Conservation (phyloP, 2,888 invertebrate genomes). For the Orthonychiurus folsomi region DNA sequence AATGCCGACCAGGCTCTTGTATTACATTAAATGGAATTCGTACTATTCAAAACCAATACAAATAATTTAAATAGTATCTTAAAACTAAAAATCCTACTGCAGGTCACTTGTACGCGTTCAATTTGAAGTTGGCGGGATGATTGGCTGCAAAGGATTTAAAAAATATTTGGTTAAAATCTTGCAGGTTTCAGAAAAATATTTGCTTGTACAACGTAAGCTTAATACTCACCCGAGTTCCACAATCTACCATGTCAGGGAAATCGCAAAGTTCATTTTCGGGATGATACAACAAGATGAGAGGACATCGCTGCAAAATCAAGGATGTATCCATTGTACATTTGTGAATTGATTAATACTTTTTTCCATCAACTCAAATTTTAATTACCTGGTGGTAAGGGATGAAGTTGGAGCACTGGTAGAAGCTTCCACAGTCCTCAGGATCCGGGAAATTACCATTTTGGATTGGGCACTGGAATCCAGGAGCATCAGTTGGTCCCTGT, state of each 20-base stretch:
- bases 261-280: background rate
- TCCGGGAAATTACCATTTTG: slow-evolving; percentile 16
- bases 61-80: too few relatives aligned
- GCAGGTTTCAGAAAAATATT: background rate
- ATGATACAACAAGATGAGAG: background rate
- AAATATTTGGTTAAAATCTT: background rate
- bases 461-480: slow-evolving; percentile 6
- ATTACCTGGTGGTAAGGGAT: slow-evolving; percentile 16
- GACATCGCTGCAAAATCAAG: background rate
- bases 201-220: background rate
- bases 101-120: background rate
- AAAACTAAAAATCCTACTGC: too few relatives aligned
- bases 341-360: background rate
- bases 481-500: background rate
- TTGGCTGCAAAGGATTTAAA: background rate
- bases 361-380: background rate
- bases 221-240: background rate
- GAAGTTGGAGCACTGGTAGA: slow-evolving; percentile 31
- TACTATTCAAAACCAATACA: too few relatives aligned
- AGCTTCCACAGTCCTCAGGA: slow-evolving; percentile 28
- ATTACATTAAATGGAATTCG: too few relatives aligned
- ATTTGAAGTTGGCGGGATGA: background rate
- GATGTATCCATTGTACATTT: too few relatives aligned
- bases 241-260: background rate
- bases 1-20: too few relatives aligned